Base-by-base conservation (phyloP, 2,797 vertebrate genomes). In the Crypturellus tataupa region DNA sequence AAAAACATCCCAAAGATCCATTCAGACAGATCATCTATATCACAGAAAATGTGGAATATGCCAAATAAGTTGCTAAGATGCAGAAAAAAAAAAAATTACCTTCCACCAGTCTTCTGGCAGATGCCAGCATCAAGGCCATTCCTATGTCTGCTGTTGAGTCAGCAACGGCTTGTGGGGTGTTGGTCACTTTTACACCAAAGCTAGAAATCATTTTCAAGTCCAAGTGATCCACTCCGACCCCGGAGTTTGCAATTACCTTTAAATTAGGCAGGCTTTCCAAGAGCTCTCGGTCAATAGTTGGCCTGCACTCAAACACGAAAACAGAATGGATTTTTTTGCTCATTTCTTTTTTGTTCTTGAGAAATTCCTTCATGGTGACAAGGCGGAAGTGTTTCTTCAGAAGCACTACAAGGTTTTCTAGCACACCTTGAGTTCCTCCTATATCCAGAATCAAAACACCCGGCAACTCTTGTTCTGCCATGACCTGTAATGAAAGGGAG, bases 141-240 rank as follows among this genome's bases (percentile, higher is more conserved):
- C 97, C 98, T 27, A 98, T 85, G 72, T 98, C 98, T 49, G 98
- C 98, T 10, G 98, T 98, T 44, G 98, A 87, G 58, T 97, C 98
- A 2, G 97, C 97, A 58, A 98, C 98, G 0, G 98, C 96, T 0
- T 95, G 80, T 0, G 98, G 98, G 6, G 98, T 98, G 92, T 98
- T 98, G 85, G 97, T 97, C 76, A 98, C 97, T 95, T 97, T 98
- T 44, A 98, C 97, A 0, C 98, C 98, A 91, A 97, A 98, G 84
- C 92, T 97, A 12, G 97, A 97, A 73, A 98, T 97, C 84, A 98
- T 90, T 35, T 97, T 95, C 95, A 98, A 90, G 79, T 98, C 97
- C 51, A 98, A 95, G 86, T 98, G 98, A 93, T 98, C 97, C 2
- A 98, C 96, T 75, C 98, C 98, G 37, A 97, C 98, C 4, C 98